A percentile compares a stretch with the other conserved stretches of the same genome.
phyloP scores from a whole-genome alignment of 2,888 invertebrate species.

The Ferdinandea cuprea region DNA sequence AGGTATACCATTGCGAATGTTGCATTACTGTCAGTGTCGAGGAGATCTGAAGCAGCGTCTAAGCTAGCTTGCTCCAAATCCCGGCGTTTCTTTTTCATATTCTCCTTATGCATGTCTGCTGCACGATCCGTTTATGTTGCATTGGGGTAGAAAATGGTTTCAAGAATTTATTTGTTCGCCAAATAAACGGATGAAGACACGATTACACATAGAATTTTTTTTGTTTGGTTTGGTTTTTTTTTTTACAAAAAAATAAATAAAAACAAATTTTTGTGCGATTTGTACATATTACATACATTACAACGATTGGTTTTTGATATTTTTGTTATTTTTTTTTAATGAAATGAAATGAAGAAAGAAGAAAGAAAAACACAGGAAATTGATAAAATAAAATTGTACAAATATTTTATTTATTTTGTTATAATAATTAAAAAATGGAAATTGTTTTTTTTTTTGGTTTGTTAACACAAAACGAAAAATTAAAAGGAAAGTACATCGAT shows the following conservation, averaged over 20 bases:
- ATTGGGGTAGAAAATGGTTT: constrained; percentile 85
- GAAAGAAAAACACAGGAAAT: constrained; percentile 68
- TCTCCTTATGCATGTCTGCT: constrained; percentile 90
- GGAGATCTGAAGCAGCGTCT: constrained; percentile 93
- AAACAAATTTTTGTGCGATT: constrained; percentile 74
- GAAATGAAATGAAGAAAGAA: constrained; percentile 73
- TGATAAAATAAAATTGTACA: constrained; percentile 69
- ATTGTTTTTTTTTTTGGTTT: constrained; percentile 21
- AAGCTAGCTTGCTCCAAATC: constrained; percentile 94
- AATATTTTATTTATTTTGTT: constrained; percentile 59
- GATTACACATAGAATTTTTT: constrained; percentile 76
- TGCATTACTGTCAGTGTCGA: constrained; percentile 94
- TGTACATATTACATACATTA: constrained; percentile 70
- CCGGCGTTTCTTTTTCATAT: constrained; percentile 93
- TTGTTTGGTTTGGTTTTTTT: constrained; percentile 64
- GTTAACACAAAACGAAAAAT: constrained; percentile 20
- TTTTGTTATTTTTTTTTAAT: constrained; percentile 51
- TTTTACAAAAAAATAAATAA: constrained; percentile 70
- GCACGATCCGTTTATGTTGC: constrained; percentile 87
- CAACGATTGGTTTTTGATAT: constrained; percentile 60
- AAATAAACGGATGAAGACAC: constrained; percentile 74
- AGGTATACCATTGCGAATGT: constrained; percentile 94
- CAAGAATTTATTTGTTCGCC: constrained; percentile 84
- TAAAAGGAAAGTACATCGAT: constrained; percentile 16
- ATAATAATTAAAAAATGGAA: constrained; percentile 46